These are phyloP conservation scores for Pharmacophagus antenor DNA, from an alignment of 2,888 invertebrate species.

Conservation along the genomic window DNA sequence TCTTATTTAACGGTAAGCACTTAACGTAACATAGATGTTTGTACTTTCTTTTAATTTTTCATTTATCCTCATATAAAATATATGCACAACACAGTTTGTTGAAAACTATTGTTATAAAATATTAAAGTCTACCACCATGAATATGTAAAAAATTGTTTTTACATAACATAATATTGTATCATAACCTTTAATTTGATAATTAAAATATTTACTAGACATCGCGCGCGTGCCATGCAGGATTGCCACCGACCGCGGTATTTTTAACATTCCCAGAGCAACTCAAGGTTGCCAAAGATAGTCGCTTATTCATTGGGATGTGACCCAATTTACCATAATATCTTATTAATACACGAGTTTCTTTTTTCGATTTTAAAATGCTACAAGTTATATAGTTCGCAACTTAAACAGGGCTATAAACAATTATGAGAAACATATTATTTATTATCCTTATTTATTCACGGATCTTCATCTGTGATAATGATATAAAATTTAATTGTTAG, in stretches of 20 bases:
- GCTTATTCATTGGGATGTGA: conserved; percentile 77
- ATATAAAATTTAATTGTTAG: too few species aligned
- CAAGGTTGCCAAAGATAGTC: conserved; percentile 77
- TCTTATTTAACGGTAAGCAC: too few species aligned
- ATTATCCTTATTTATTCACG: too few species aligned
- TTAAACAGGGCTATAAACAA: too few species aligned
- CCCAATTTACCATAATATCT: conserved; percentile 68
- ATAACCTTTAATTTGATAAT: conserved; percentile 34
- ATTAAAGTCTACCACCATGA: too few species aligned
- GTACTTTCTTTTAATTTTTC: too few species aligned
- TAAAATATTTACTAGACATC: conserved; percentile 40
- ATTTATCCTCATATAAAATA: too few species aligned
- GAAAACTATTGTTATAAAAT: background rate
- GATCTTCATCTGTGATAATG: too few species aligned
- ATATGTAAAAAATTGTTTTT: background rate
- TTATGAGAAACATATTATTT: too few species aligned
- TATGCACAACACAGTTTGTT: background rate
- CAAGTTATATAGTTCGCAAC: conserved; percentile 26
- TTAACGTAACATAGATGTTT: too few species aligned
- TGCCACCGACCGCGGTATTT: conserved; percentile 68
- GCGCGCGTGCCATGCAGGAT: conserved; percentile 49
- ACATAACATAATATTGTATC: background rate
- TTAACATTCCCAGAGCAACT: conserved; percentile 79
- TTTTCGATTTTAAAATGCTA: conserved; percentile 19
- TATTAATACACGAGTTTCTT: conserved; percentile 51